Evolutionary conservation across 2,888 invertebrate genomes (phyloP), one percentile per base, ranked within the genome.

Genomic region (Sarcophaga variegata): DNA sequence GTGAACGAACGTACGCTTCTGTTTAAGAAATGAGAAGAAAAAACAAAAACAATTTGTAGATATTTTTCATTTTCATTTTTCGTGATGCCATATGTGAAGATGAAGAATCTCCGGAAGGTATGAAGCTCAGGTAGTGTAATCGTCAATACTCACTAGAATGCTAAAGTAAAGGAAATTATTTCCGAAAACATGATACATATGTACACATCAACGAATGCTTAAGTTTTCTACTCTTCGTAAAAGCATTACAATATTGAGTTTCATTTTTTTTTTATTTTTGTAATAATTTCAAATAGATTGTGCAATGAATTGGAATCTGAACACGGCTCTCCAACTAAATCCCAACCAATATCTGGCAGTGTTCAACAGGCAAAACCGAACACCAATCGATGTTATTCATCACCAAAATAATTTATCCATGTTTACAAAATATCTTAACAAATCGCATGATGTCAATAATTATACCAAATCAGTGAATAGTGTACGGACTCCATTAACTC

Each of bases 31-130:
- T 54, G 37, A 67, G 45, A 72, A 25, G 1, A 45, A 60, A 45
- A 60, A 64, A 60, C 4, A 64, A 11, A 47, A 11, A 69, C 74
- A 37, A 37, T 37, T 37, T 37, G 37, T 37, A 37, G 37, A 20
- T 22, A 71, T 11, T 12, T 54, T 2, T 12, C 1, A 20, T 20
- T 20, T 20, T 20, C 20, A 20, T 20, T 20, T 20, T 20, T 20
- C 88, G 72, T 81, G 89, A 74, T 81, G 67, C 90, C 3, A 92
- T 92, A 37, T 89, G 84, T 45, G 93, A 94, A 88, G 93, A 92
- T 84, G 94, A 94, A 89, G 93, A 93, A 87, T 89, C 90, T 72
- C 90, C 91, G 92, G 94, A 94, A 94, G 94, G 94, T 93, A 94
- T 92, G 93, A 93, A 93, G 90, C 91, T 89, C 90, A 94, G 94